These are phyloP conservation scores for Platichthys stellatus DNA, from an alignment of 2,113 vertebrate genomes.

Conservation along the genomic window DNA sequence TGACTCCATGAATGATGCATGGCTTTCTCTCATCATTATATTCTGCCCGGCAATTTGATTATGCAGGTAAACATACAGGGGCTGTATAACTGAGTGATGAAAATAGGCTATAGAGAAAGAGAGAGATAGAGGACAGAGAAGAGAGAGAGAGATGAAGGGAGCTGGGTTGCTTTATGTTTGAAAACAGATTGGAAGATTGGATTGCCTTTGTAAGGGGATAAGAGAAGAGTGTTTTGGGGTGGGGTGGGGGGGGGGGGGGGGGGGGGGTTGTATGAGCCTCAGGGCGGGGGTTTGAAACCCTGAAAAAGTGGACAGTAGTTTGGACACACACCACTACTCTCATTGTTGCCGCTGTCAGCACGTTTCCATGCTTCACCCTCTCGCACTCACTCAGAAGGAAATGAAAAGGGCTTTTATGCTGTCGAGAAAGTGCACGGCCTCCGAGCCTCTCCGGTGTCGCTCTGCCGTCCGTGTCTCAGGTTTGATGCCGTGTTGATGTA, in stretches of 20 bases:
- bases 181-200: conserved; percentile 33
- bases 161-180: conserved; percentile 20
- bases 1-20: conserved; percentile 62
- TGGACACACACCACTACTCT: conserved; percentile 22
- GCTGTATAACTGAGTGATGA: conserved; percentile 28
- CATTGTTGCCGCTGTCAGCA: conserved; percentile 51
- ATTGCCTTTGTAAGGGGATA: not conserved
- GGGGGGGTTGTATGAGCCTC: not conserved
- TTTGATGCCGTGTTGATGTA: conserved; percentile 26
- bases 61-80: conserved; percentile 56
- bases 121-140: not conserved
- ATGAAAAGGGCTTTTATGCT: conserved; percentile 32
- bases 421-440: conserved; percentile 22
- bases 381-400: conserved; percentile 13
- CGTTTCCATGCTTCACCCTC: conserved; percentile 25
- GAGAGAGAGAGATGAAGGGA: not conserved
- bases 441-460: conserved; percentile 3
- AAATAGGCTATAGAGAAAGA: not conserved
- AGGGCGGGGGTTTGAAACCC: not conserved
- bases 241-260: not conserved
- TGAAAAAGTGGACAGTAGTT: conserved; percentile 25
- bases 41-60: conserved; percentile 46
- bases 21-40: conserved; percentile 35
- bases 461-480: conserved; percentile 6
- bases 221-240: not conserved